phyloP scores from a whole-genome alignment of 2,888 invertebrate genomes.

The Amiota minor region DNA sequence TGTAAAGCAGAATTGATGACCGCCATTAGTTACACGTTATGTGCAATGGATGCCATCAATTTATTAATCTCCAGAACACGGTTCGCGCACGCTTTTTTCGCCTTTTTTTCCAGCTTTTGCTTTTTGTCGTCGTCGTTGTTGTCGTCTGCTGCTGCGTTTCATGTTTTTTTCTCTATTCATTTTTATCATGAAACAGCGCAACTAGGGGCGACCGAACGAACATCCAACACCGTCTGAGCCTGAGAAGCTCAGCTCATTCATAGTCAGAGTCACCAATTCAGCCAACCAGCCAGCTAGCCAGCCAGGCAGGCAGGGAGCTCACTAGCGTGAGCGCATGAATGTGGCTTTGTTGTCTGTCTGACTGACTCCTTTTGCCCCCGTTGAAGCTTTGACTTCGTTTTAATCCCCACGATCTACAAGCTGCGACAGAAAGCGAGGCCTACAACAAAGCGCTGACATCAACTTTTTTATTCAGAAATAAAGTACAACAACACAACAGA shows the following conservation, averaged over 20 bases:
- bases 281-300: conserved; percentile 40
- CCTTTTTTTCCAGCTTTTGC: conserved; percentile 30
- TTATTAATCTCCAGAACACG: conserved; percentile 75
- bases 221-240: conserved; percentile 33
- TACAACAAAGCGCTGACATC: conserved; percentile 17
- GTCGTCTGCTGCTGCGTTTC: conserved; percentile 39
- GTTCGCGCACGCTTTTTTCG: conserved; percentile 55
- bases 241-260: conserved; percentile 41
- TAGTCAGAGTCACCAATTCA: conserved; percentile 44
- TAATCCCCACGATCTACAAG: conserved; percentile 53
- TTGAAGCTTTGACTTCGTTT: conserved; percentile 49
- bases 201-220: too few species aligned
- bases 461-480: background rate
- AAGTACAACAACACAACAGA: conserved; percentile 24
- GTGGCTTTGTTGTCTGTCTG: conserved; percentile 11
- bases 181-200: conserved; percentile 17
- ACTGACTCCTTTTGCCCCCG: conserved; percentile 33
- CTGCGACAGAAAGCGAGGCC: conserved; percentile 5
- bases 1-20: conserved; percentile 75
- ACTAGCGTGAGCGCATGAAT: background rate
- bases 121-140: conserved; percentile 17
- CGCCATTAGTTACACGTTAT: conserved; percentile 75
- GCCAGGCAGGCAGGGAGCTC: conserved; percentile 18
- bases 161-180: conserved; percentile 37
- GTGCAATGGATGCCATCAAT: conserved; percentile 75